Percentiles rank a stretch among this genome's conserved stretches.
Conservation (phyloP, 2,888 invertebrate species). For the Pheosia gnoma region DNA sequence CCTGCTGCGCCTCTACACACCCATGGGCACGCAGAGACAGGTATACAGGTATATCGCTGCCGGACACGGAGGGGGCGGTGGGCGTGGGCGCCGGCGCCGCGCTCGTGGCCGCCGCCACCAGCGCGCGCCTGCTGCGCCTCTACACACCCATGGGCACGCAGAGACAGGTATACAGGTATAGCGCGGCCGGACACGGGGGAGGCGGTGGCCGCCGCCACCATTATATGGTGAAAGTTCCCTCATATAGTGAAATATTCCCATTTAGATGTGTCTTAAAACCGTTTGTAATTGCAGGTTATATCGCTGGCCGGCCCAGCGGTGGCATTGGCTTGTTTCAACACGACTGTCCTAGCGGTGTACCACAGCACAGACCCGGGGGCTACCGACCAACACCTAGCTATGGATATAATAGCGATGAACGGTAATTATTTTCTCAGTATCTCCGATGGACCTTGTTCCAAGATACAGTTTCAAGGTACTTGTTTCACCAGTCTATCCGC, state of each 20-base stretch:
- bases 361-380: slow-evolving; percentile 71
- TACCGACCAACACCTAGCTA: slow-evolving; percentile 72
- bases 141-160: slow-evolving; percentile 95
- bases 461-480: background rate
- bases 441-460: background rate
- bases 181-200: slow-evolving; percentile 92
- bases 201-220: slow-evolving; percentile 91
- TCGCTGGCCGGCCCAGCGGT: slow-evolving; percentile 72
- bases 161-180: slow-evolving; percentile 79
- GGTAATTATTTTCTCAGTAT: slow-evolving; percentile 46
- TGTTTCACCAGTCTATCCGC: too few species aligned
- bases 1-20: slow-evolving; percentile 91
- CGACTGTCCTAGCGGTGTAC: slow-evolving; percentile 67
- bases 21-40: slow-evolving; percentile 94
- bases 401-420: slow-evolving; percentile 76
- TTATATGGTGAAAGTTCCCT: too few species aligned
- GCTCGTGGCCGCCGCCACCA: slow-evolving; percentile 92
- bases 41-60: slow-evolving; percentile 79
- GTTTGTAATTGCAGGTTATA: slow-evolving; percentile 59
- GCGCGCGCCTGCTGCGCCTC: slow-evolving; percentile 89
- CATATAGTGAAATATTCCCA: too few species aligned
- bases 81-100: slow-evolving; percentile 87
- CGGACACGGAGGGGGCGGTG: slow-evolving; percentile 90
- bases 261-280: too few species aligned
- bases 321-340: slow-evolving; percentile 62